phyloP scores from a whole-genome alignment of 2,113 vertebrate species.

The Colaptes auratus region DNA sequence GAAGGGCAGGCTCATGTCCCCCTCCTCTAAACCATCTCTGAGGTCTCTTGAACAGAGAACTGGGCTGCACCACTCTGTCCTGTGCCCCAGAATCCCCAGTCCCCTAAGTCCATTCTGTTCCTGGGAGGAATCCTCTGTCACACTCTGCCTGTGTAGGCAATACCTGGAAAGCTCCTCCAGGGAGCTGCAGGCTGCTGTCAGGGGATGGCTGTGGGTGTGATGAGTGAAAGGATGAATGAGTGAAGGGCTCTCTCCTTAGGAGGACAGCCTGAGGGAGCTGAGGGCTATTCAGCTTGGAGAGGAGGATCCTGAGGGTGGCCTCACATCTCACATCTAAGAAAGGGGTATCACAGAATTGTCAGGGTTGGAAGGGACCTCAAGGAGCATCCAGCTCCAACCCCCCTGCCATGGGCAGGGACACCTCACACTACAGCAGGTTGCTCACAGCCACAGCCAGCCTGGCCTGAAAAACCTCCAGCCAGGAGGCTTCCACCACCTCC shows the following conservation, averaged over 20 bases:
- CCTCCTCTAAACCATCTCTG: background rate
- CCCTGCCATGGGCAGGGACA: too few species aligned
- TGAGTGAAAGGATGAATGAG: background rate
- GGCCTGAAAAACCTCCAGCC: too few species aligned
- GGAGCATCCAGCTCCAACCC: too few species aligned
- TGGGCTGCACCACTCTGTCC: background rate
- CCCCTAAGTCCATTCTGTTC: background rate
- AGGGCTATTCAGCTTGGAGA: too few species aligned
- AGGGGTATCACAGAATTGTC: too few species aligned
- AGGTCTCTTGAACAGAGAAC: background rate
- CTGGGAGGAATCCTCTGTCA: background rate
- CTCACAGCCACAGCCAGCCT: too few species aligned
- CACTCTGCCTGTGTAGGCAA: background rate
- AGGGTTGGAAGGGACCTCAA: too few species aligned
- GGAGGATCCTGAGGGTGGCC: too few species aligned
- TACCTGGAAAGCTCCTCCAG: slow-evolving; percentile 6
- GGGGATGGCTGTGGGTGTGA: slow-evolving; percentile 24
- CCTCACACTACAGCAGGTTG: too few species aligned
- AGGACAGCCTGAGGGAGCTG: too few species aligned
- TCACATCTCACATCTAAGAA: too few species aligned
- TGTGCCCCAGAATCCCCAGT: background rate
- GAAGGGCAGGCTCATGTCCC: background rate
- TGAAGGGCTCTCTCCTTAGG: slow-evolving; percentile 2
- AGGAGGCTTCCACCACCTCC: too few species aligned
- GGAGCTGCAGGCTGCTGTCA: background rate